Conservation (phyloP, 2,113 vertebrate species). For the Diadophis punctatus region DNA sequence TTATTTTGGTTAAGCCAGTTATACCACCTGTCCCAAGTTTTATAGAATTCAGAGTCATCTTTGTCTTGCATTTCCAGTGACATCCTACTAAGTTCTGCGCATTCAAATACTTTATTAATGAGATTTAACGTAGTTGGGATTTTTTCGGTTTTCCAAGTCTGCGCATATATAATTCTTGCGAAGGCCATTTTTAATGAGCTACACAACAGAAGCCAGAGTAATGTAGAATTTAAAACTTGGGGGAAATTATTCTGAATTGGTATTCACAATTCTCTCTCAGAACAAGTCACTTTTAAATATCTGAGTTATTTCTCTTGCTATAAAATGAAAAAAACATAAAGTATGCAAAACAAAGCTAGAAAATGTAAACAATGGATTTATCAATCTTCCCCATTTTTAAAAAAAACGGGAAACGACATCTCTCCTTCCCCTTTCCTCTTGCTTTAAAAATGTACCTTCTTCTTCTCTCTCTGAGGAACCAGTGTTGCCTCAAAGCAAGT, state of each 20-base stretch:
- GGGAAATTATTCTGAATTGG: not conserved
- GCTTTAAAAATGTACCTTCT: not conserved
- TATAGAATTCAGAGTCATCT: too few species aligned
- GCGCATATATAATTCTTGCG: too few species aligned
- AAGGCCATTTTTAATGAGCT: not conserved
- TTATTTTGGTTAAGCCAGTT: too few species aligned
- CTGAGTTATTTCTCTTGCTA: not conserved
- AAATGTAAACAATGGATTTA: not conserved
- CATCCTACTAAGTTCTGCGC: too few species aligned
- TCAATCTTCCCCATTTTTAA: not conserved
- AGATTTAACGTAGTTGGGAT: too few species aligned
- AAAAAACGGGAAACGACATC: not conserved
- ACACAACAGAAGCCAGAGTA: not conserved
- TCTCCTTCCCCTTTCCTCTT: not conserved
- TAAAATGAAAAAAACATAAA: not conserved
- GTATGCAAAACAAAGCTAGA: not conserved
- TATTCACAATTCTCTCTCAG: not conserved
- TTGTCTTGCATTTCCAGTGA: too few species aligned
- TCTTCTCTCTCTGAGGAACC: not conserved
- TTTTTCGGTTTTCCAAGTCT: too few species aligned
- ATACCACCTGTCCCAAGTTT: too few species aligned
- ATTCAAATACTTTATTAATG: too few species aligned
- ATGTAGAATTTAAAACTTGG: not conserved
- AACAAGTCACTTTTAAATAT: not conserved
- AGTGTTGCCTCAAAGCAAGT: not conserved